These are phyloP conservation scores for Kobus ellipsiprymnus DNA, from an alignment of 2,113 vertebrate species.

Conservation along the genomic window DNA sequence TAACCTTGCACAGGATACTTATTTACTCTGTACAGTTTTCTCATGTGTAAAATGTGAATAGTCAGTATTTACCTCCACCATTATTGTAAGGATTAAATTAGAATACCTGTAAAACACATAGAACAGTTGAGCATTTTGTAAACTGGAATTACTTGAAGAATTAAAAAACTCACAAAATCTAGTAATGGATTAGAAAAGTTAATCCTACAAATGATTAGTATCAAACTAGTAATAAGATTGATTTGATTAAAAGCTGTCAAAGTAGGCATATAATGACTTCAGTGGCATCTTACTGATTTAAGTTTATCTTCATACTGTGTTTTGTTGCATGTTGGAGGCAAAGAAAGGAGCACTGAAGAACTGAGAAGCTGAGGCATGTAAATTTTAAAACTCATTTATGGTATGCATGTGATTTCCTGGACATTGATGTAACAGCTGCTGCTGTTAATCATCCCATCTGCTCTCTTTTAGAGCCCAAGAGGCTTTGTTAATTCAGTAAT, in stretches of 20 bases:
- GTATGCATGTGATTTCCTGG: conserved; percentile 14
- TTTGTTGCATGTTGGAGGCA: conserved; percentile 29
- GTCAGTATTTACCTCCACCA: background rate
- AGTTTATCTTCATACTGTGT: background rate
- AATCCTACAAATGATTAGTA: background rate
- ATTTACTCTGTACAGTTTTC: background rate
- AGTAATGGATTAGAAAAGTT: conserved; percentile 33
- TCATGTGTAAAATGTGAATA: background rate
- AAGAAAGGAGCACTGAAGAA: background rate
- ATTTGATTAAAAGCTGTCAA: conserved; percentile 38
- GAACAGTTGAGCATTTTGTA: conserved; percentile 20
- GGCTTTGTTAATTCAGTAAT: conserved; percentile 45
- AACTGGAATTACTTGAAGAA: background rate
- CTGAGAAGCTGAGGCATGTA: background rate
- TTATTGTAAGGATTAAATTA: background rate
- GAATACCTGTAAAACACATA: background rate
- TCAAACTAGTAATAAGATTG: conserved; percentile 11
- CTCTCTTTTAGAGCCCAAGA: conserved; percentile 27
- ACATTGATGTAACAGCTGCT: conserved; percentile 40
- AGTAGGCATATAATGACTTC: background rate
- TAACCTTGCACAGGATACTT: background rate
- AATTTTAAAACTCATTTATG: conserved; percentile 44
- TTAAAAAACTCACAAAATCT: background rate
- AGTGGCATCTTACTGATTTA: background rate
- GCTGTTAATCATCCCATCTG: conserved; percentile 57